These are phyloP conservation scores for Ispidina lecontei DNA, from an alignment of 2,797 vertebrate genomes.

Conservation along the genomic window DNA sequence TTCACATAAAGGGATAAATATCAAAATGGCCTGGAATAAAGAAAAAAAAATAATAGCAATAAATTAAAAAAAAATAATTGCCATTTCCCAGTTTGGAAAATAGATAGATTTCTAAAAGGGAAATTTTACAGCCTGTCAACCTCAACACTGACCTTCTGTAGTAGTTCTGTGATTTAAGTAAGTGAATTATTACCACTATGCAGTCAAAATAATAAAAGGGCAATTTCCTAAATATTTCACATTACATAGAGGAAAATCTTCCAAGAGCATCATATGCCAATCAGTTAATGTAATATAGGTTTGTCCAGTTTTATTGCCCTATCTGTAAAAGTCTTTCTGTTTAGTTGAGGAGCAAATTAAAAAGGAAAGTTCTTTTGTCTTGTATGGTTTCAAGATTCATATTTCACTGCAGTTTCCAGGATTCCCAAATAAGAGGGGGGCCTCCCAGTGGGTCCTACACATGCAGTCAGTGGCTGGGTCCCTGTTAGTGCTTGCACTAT, in stretches of 20 bases:
- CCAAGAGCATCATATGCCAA: neutral
- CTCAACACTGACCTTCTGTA: neutral
- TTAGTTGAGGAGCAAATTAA: neutral
- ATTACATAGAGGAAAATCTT: neutral
- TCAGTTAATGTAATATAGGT: neutral
- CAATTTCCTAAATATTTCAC: slow-evolving; percentile 42
- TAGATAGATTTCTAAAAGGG: slow-evolving; percentile 13
- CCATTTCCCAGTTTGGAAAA: neutral
- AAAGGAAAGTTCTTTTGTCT: neutral
- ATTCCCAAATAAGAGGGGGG: neutral
- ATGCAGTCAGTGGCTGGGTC: neutral
- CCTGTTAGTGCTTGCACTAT: neutral
- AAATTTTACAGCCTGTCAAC: slow-evolving; percentile 43
- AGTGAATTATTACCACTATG: neutral
- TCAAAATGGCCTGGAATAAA: neutral
- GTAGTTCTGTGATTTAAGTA: slow-evolving; percentile 26
- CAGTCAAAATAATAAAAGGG: slow-evolving; percentile 37
- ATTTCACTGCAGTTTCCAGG: neutral
- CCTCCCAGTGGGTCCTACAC: neutral
- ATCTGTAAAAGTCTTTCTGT: neutral
- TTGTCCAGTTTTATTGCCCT: neutral
- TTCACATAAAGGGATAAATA: neutral
- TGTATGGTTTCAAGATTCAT: accelerated
- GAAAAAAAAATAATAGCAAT: neutral
- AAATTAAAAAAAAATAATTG: neutral